Conservation (phyloP, 1,140 invertebrate genomes). For the Parapsyche elsis region DNA sequence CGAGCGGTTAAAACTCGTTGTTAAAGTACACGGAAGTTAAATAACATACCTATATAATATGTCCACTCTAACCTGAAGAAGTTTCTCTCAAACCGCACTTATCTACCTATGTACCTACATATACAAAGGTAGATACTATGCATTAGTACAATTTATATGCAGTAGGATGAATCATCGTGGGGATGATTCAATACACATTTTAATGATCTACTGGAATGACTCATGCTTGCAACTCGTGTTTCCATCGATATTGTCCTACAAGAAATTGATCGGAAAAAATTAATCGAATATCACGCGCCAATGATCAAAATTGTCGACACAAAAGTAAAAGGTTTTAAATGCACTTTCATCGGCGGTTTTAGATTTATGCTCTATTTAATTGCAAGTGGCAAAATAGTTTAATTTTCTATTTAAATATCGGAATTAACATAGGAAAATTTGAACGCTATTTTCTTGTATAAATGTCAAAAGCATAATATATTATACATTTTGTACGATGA, state of each 20-base stretch:
- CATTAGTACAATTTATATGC: background rate
- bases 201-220: background rate
- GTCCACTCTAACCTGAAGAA: background rate
- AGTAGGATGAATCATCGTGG: background rate
- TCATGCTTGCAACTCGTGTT: background rate
- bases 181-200: background rate
- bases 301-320: background rate
- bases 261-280: background rate
- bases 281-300: constrained; percentile 3
- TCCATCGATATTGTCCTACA: background rate
- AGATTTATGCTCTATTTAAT: constrained; percentile 1
- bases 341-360: background rate
- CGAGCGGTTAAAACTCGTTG: background rate
- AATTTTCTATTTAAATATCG: too few species aligned
- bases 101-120: background rate
- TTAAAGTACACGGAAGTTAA: constrained; percentile 12
- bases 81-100: constrained; percentile 13
- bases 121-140: background rate
- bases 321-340: constrained; percentile 14
- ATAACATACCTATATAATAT: background rate
- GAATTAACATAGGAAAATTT: too few species aligned
- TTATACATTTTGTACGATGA: too few species aligned
- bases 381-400: too few species aligned
- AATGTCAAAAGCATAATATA: too few species aligned
- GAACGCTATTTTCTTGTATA: too few species aligned